A percentile compares a stretch with the other conserved stretches of the same genome.
Evolutionary conservation across 1,140 invertebrate species (phyloP).

Genomic region (Acromyrmex heyeri): DNA sequence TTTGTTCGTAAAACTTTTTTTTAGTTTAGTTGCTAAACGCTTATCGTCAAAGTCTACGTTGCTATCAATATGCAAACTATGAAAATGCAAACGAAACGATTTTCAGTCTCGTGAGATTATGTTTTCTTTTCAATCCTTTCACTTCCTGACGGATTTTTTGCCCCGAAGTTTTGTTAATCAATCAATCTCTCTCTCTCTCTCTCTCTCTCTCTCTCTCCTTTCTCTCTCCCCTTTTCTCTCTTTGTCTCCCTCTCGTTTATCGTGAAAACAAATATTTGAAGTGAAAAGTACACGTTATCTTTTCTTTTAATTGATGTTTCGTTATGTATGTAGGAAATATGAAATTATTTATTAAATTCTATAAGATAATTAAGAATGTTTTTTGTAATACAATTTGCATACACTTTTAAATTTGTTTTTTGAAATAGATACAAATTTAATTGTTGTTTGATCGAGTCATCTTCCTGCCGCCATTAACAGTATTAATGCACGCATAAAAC

Average conservation of each 20-base stretch:
- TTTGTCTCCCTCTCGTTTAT: not conserved
- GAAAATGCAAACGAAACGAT: not conserved
- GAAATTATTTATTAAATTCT: not conserved
- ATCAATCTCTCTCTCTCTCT: not conserved
- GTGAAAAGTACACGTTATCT: not conserved
- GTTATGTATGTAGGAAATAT: not conserved
- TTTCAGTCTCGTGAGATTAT: not conserved
- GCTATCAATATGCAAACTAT: not conserved
- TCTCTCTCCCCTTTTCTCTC: too few species aligned
- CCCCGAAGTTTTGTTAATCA: not conserved
- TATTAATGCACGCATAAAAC: slow-evolving; percentile 58
- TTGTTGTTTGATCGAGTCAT: slow-evolving; percentile 36
- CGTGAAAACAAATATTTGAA: slow-evolving; percentile 3
- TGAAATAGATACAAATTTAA: slow-evolving; percentile 20
- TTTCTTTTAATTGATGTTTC: not conserved
- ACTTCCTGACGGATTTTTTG: not conserved
- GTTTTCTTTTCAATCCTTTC: slow-evolving; percentile 16
- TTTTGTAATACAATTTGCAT: slow-evolving; percentile 2
- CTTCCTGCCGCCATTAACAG: not conserved
- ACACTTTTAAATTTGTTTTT: slow-evolving; percentile 8
- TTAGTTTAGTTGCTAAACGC: not conserved
- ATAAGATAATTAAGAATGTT: not conserved
- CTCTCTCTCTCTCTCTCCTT: not conserved
- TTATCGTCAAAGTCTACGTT: not conserved
- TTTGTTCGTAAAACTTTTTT: not conserved